Percentiles rank a stretch among this genome's conserved stretches.
Conservation (phyloP, 1,140 invertebrate species). For the Alviniconcha marisindica region DNA sequence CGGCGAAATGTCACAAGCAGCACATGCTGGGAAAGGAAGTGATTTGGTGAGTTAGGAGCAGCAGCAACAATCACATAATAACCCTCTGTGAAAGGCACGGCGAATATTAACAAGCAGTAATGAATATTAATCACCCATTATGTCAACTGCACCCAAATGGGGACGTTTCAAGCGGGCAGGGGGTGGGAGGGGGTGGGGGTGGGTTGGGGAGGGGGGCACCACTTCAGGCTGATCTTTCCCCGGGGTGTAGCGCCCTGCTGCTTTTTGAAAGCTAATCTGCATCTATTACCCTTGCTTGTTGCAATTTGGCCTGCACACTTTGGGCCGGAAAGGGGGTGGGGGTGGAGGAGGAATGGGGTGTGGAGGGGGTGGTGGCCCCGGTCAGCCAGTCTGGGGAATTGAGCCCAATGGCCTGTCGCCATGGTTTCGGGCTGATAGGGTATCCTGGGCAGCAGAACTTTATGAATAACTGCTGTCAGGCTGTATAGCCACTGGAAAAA, state of each 20-base stretch:
- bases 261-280: conserved; percentile 25
- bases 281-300: conserved; percentile 12
- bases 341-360: neutral
- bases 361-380: neutral
- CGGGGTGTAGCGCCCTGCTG: neutral
- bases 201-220: neutral
- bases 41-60: neutral
- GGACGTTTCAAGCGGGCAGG: no score
- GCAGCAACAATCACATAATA: conserved; percentile 31
- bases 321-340: neutral
- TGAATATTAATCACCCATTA: conserved; percentile 38
- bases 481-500: neutral
- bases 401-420: neutral
- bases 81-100: neutral
- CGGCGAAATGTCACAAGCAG: conserved; percentile 25
- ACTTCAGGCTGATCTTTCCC: neutral
- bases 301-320: neutral
- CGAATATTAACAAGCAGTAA: conserved; percentile 24
- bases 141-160: conserved; percentile 6
- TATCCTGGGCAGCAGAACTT: neutral
- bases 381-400: neutral
- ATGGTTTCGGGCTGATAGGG: conserved; percentile 3
- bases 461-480: conserved; percentile 19
- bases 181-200: neutral
- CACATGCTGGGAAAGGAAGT: conserved; percentile 34